Conservation (phyloP, 2,888 invertebrate species). For the Ichneumoninae sp. region DNA sequence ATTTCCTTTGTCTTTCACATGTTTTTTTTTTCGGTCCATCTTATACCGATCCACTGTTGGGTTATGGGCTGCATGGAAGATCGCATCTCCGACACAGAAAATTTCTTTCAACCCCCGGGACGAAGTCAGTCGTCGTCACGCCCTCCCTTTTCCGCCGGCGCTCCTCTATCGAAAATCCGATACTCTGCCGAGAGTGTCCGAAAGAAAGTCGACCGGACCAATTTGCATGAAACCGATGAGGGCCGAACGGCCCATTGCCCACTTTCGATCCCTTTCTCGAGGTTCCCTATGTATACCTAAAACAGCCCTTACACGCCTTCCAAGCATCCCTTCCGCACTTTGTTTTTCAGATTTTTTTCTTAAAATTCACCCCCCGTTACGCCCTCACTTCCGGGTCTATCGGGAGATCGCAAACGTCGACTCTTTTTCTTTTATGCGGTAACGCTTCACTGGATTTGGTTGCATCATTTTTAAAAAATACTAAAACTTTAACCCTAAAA, state of each 20-base stretch:
- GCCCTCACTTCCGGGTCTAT: constrained; percentile 54
- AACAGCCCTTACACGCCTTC: constrained; percentile 31
- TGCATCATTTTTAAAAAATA: neutral
- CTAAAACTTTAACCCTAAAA: no score
- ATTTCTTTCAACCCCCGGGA: constrained; percentile 61
- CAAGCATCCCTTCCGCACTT: constrained; percentile 62
- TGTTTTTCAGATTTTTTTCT: constrained; percentile 48
- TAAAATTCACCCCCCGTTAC: constrained; percentile 45
- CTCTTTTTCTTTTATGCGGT: neutral
- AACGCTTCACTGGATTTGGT: neutral
- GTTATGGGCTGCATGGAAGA: neutral
- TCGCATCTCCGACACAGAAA: constrained; percentile 38
- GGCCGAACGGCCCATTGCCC: constrained; percentile 35
- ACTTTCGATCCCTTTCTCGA: constrained; percentile 40
- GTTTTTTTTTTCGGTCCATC: constrained; percentile 41
- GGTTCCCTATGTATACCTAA: constrained; percentile 18
- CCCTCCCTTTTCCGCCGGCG: constrained; percentile 52
- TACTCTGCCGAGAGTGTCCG: constrained; percentile 25
- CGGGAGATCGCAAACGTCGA: neutral
- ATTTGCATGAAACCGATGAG: constrained; percentile 70
- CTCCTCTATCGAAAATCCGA: constrained; percentile 49
- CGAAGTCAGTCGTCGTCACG: constrained; percentile 62
- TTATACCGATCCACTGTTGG: constrained; percentile 32
- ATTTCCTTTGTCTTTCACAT: constrained; percentile 75
- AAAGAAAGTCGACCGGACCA: constrained; percentile 42